Percentiles rank a stretch among this genome's conserved stretches.
Evolutionary conservation across 2,113 vertebrate species (phyloP).

Genomic region (Osmerus eperlanus): DNA sequence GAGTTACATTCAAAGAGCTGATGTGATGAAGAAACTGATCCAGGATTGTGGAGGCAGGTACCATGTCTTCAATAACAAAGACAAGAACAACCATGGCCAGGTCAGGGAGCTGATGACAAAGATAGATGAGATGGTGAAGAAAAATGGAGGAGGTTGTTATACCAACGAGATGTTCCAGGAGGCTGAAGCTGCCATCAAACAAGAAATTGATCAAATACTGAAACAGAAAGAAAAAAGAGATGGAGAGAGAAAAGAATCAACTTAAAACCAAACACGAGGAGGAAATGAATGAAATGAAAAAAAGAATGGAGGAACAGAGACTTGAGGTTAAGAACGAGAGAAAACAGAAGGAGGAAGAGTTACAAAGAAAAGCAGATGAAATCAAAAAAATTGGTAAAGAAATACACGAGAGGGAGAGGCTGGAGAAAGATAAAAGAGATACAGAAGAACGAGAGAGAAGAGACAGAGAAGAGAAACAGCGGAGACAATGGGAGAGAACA

Average conservation of each 20-base stretch:
- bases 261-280: too few species aligned
- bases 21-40: neutral
- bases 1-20: slow-evolving; percentile 10
- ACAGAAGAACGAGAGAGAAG: slow-evolving; percentile 1
- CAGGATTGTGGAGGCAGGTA: slow-evolving; percentile 2
- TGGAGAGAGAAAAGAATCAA: too few species aligned
- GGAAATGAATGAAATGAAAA: neutral
- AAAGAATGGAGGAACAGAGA: slow-evolving; percentile 6
- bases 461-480: neutral
- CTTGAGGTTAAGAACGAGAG: slow-evolving; percentile 4
- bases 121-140: slow-evolving; percentile 25
- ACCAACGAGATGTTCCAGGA: slow-evolving; percentile 18
- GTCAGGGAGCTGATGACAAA: slow-evolving; percentile 23
- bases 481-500: too few species aligned
- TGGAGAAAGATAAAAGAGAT: slow-evolving; percentile 17
- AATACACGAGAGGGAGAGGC: slow-evolving; percentile 9
- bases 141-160: slow-evolving; percentile 32
- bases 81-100: slow-evolving; percentile 24
- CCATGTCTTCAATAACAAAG: slow-evolving; percentile 25
- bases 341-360: neutral
- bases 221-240: too few species aligned
- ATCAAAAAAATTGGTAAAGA: slow-evolving; percentile 21
- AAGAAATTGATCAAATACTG: too few species aligned
- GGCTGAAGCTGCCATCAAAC: too few species aligned
- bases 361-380: slow-evolving; percentile 18